A percentile compares a stretch with the other conserved stretches of the same genome.
Conservation (phyloP, 2,797 vertebrate genomes). For the Labeo calbasu region DNA sequence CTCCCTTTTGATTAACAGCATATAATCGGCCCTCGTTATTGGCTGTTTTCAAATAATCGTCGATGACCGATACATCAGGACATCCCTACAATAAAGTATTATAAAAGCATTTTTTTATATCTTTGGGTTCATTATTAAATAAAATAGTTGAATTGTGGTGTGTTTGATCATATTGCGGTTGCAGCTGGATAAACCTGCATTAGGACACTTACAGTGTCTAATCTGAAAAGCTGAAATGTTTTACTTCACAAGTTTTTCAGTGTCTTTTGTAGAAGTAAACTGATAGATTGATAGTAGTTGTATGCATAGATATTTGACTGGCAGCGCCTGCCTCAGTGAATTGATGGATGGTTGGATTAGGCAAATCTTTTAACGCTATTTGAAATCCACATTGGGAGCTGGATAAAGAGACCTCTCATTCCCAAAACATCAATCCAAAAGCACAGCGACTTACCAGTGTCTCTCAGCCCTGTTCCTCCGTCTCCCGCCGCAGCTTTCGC, state of each 20-base stretch:
- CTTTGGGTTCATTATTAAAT: neutral
- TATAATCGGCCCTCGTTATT: neutral
- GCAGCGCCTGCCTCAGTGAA: conserved; percentile 23
- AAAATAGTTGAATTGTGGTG: neutral
- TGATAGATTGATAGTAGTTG: neutral
- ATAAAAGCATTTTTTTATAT: no score
- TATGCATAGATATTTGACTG: neutral
- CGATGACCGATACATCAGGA: no score
- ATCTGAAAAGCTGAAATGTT: neutral
- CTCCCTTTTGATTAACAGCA: neutral
- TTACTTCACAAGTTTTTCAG: neutral
- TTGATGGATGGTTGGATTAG: conserved; percentile 25
- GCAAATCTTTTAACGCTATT: neutral
- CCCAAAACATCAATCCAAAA: conserved; percentile 17
- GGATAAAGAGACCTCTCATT: conserved; percentile 3
- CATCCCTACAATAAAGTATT: no score
- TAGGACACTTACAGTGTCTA: neutral
- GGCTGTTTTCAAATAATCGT: neutral
- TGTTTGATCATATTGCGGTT: neutral
- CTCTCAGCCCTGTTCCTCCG: conserved; percentile 18
- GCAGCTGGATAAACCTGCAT: neutral
- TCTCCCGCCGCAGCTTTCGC: conserved; percentile 31
- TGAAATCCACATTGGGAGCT: neutral
- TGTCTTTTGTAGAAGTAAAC: neutral
- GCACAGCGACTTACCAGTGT: neutral